Conservation (phyloP, 2,113 vertebrate species). For the Carassius auratus region DNA sequence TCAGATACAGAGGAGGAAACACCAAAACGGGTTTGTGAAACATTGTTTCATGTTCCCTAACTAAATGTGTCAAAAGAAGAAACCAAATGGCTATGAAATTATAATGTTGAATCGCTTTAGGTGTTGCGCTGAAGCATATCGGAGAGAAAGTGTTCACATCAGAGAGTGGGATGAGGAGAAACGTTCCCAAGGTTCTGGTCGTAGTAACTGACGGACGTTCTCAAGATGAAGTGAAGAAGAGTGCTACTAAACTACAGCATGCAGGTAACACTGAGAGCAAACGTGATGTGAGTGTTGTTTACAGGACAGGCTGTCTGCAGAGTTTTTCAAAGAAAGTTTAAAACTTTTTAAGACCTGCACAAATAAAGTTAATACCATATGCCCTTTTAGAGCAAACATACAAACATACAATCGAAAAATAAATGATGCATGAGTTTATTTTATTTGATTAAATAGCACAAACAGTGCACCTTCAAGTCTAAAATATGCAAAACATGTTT, state of each 20-base stretch:
- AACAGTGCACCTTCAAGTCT: too few relatives aligned
- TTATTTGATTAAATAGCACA: background rate
- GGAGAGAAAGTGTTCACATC: conserved; percentile 91
- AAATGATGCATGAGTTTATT: too few relatives aligned
- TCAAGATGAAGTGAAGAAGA: conserved; percentile 96
- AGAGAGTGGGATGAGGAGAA: conserved; percentile 93
- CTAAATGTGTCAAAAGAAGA: background rate
- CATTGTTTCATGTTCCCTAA: background rate
- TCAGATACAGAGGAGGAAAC: conserved; percentile 96
- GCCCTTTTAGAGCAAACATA: too few relatives aligned
- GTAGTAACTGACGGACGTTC: conserved; percentile 97
- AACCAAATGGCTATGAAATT: background rate
- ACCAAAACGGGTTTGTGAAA: conserved; percentile 88
- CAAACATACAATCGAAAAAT: too few relatives aligned
- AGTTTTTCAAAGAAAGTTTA: too few relatives aligned
- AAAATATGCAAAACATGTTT: too few relatives aligned
- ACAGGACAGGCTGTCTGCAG: too few relatives aligned
- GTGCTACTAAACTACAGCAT: conserved; percentile 87
- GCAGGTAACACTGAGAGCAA: conserved; percentile 77
- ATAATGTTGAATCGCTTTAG: conserved; percentile 71
- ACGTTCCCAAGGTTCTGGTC: conserved; percentile 94
- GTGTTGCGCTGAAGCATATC: conserved; percentile 89
- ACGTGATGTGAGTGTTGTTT: background rate
- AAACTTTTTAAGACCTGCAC: too few relatives aligned
- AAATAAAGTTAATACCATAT: too few relatives aligned